phyloP scores from a whole-genome alignment of 1,140 invertebrate species.

The Chymomyza costata region DNA sequence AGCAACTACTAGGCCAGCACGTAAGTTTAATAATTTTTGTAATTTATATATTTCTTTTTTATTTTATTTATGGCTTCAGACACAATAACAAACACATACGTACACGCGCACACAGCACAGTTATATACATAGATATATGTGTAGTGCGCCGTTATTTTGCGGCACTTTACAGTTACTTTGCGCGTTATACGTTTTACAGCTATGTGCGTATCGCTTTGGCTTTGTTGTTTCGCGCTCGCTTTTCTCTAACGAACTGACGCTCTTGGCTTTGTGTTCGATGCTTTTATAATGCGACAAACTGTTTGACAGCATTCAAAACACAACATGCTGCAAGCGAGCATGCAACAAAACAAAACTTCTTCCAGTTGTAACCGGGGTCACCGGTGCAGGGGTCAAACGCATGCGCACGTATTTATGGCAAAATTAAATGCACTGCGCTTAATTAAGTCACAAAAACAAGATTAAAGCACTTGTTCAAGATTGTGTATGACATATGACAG shows the following conservation, averaged over 20 bases:
- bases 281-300: conserved; percentile 51
- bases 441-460: no score
- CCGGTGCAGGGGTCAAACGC: conserved; percentile 32
- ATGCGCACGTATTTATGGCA: conserved; percentile 9
- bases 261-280: conserved; percentile 44
- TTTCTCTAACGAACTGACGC: conserved; percentile 14
- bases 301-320: conserved; percentile 59
- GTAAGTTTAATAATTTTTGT: conserved; percentile 62
- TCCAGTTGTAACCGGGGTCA: no score
- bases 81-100: conserved; percentile 4
- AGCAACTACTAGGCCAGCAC: conserved; percentile 32
- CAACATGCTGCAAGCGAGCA: conserved; percentile 54
- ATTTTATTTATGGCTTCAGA: conserved; percentile 9
- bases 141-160: no score
- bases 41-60: no score
- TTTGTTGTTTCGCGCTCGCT: neutral
- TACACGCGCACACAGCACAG: conserved; percentile 3
- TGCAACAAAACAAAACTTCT: conserved; percentile 56
- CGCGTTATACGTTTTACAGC: conserved; percentile 15
- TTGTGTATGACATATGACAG: no score
- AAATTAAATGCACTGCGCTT: no score
- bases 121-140: no score
- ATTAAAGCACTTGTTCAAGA: no score
- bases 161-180: conserved; percentile 10
- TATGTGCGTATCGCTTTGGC: conserved; percentile 1